A percentile compares a stretch with the other conserved stretches of the same genome.
phyloP scores from a whole-genome alignment of 2,888 invertebrate species.

The Epiblema foenella region DNA sequence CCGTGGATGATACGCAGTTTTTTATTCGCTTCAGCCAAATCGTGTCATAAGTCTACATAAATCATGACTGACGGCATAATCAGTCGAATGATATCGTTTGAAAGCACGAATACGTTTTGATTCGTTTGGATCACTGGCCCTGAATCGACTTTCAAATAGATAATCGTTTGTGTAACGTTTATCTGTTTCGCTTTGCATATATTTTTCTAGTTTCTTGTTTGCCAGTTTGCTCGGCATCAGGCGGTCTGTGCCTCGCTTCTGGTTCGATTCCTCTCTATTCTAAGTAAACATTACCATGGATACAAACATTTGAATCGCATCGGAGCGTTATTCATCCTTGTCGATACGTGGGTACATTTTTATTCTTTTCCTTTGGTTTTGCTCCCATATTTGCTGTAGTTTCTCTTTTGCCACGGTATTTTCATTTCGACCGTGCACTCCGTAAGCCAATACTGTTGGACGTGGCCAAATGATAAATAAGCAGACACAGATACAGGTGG shows the following conservation, averaged over 20 bases:
- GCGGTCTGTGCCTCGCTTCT: constrained; percentile 56
- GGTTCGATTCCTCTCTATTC: constrained; percentile 64
- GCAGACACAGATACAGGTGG: constrained; percentile 26
- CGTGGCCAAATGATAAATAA: constrained; percentile 37
- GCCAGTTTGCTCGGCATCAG: constrained; percentile 51
- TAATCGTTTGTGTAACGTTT: constrained; percentile 47
- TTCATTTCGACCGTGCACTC: constrained; percentile 34
- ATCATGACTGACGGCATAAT: constrained; percentile 78
- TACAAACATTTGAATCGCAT: constrained; percentile 73
- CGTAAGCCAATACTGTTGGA: constrained; percentile 34
- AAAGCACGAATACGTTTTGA: constrained; percentile 77
- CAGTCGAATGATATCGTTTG: constrained; percentile 70
- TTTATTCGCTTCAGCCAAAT: constrained; percentile 63
- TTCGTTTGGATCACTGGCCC: constrained; percentile 75
- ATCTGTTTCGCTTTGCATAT: constrained; percentile 47
- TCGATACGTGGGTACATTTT: constrained; percentile 59
- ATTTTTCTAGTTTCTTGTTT: constrained; percentile 69
- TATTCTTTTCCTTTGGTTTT: constrained; percentile 47
- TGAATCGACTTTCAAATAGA: constrained; percentile 81
- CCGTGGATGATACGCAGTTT: constrained; percentile 57
- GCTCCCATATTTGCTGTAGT: constrained; percentile 45
- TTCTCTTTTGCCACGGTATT: constrained; percentile 29
- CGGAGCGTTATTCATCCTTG: constrained; percentile 69
- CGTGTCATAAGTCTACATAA: constrained; percentile 75
- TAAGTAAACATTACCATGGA: constrained; percentile 67